Evolutionary conservation across 2,797 vertebrate species (phyloP), one percentile per base, ranked within the genome.

Genomic region (Ataeniobius toweri): DNA sequence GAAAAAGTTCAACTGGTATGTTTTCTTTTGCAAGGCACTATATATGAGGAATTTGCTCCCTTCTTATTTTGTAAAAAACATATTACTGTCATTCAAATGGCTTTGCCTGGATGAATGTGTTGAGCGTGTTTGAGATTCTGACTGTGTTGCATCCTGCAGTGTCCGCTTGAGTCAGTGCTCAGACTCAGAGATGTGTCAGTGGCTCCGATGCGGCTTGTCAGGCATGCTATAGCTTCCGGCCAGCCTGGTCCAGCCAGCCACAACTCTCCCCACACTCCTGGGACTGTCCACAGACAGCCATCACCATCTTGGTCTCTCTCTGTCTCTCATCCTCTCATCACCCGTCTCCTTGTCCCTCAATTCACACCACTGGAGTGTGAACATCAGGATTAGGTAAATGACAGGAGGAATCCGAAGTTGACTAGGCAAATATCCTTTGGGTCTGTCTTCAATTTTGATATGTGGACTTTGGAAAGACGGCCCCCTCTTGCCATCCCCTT

Each of bases 201-300:
- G 86, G 88, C 91, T 94, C 89, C 82, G 93, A 94, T 94, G 89
- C 92, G 91, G 93, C 94, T 94, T 94, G 94, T 95, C 95, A 94
- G 92, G 86, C 93, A 93, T 94, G 91, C 92, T 91, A 85, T 84
- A 83, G 87, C 91, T 91, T 86, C 86, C 76, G 86, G 89, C 83
- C 90, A 77, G 89, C 89, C 79, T 63, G 80, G 81, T 89, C 89
- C 90, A 90, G 84, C 87, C 91, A 87, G 84, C 86, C 85, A 88
- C 85, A 74, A 76, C 83, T 80, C 84, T 75, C 77, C 82, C 69
- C 72, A 44, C 83, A 83, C 91, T 92, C 94, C 84, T 82, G 94
- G 94, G 94, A 95, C 82, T 9, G 70, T 84, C 86, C 87, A 81
- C 80, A 93, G 93, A 94, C 94, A 94, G 92, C 91, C 93, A 86